Evolutionary conservation across 1,140 invertebrate species (phyloP), one percentile per base, ranked within the genome.

Genomic region (Drosophila nigromelanica): DNA sequence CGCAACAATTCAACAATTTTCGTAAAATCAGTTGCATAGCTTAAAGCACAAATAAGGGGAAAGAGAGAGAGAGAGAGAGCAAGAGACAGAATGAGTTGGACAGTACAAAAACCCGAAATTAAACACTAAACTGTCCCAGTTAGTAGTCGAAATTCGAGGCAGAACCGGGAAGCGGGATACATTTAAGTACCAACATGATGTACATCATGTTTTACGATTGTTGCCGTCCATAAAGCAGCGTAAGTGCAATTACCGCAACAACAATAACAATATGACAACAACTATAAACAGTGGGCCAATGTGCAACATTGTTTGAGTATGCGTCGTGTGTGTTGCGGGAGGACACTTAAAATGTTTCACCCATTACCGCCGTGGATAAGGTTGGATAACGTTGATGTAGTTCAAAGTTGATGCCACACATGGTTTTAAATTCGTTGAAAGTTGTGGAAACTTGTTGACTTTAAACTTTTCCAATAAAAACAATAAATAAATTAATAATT

Each of bases 121-220:
- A 12, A 55, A 40, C 35, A 55, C 35, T 55, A 33, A 45, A 45
- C 30, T 40, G 52, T 40, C 3, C 18, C 5, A 42, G 27, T 15
- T 61, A 35, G 52, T 42, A 35, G 70, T 48, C 45, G 40, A 61
- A 35, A 61, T 61, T 67, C 42, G 75, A 42, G 54, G 63, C 68
- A 61, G 70, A 73, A 78, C 71, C 74, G 59, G 62, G 27, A 55
- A 54, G 61, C 58, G 68, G 40, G 45, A 56, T 58, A 70, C 63
- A 77, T 77, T 87, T 78, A 80, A 87, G 82, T 66, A 75, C 75
- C 77, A 69, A 82, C 82, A 86, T 86, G 78, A 89, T 82, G 83
- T 79, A 76, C 79, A 86, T 87, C 73, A 89, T 66, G 77, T 86
- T 86, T 86, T 82, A 86, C 75, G 82, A 61, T 72, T 78, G 74